phyloP scores from a whole-genome alignment of 2,888 invertebrate genomes.

The Diaperis boleti region DNA sequence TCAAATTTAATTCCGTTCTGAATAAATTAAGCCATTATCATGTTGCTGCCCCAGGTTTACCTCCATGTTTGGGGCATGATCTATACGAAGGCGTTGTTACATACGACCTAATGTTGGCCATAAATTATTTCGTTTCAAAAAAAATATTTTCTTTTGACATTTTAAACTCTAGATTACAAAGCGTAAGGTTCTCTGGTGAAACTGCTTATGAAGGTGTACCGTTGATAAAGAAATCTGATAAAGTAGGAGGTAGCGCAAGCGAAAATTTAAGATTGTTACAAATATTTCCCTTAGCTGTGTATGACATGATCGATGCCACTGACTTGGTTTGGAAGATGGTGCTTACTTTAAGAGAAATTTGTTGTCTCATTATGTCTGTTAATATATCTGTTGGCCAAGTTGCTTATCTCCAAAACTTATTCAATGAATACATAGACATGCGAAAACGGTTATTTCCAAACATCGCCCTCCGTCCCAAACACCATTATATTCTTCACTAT shows the following conservation, averaged over 20 bases:
- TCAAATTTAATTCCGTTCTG: not conserved
- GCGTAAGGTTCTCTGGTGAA: not conserved
- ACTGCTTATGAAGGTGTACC: not conserved
- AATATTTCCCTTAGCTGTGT: not conserved
- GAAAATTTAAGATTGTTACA: not conserved
- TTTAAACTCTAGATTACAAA: not conserved
- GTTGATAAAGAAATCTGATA: not conserved
- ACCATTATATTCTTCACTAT: not conserved
- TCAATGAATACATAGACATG: not conserved
- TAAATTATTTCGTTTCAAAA: too few relatives aligned
- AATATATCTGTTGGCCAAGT: not conserved
- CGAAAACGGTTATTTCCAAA: not conserved
- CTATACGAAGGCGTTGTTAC: not conserved
- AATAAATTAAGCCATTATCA: not conserved
- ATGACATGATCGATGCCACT: not conserved
- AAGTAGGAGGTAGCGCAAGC: not conserved
- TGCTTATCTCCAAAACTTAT: not conserved
- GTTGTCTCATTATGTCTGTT: not conserved
- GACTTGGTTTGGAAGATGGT: not conserved
- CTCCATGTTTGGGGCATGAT: conserved; percentile 7
- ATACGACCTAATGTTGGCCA: not conserved
- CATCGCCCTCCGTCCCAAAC: not conserved
- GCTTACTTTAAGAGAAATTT: not conserved
- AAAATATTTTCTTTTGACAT: not conserved
- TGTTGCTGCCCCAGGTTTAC: not conserved